Evolutionary conservation across 2,797 vertebrate genomes (phyloP).

Genomic region (Sandelia bainsii): DNA sequence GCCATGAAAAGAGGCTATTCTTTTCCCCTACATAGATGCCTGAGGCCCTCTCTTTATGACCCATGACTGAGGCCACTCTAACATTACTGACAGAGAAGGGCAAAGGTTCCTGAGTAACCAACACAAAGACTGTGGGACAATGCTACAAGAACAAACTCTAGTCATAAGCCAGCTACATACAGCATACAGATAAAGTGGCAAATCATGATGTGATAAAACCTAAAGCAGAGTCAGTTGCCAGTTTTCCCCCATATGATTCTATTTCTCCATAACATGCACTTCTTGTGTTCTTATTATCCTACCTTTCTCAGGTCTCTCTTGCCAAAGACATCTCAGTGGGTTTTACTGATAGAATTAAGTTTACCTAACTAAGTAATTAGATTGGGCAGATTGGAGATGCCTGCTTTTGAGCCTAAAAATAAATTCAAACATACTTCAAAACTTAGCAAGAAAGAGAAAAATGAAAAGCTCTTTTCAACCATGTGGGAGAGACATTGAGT

Average conservation of each 20-base stretch:
- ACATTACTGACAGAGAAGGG: slow-evolving; percentile 84
- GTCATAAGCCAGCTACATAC: slow-evolving; percentile 54
- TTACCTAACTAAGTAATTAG: neutral
- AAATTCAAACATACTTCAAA: slow-evolving; percentile 9
- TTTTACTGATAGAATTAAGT: neutral
- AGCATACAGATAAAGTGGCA: no score
- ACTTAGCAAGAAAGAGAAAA: neutral
- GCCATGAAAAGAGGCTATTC: slow-evolving; percentile 78
- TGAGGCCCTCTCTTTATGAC: slow-evolving; percentile 84
- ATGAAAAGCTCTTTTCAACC: neutral
- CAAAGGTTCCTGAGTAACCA: slow-evolving; percentile 86
- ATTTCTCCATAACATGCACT: neutral
- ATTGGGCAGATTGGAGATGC: neutral
- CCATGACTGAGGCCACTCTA: slow-evolving; percentile 84
- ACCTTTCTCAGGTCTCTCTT: neutral
- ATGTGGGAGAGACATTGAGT: neutral
- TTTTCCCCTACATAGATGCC: slow-evolving; percentile 74
- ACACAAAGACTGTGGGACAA: slow-evolving; percentile 82
- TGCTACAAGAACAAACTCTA: slow-evolving; percentile 75
- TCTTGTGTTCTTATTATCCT: neutral
- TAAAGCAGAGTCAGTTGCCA: slow-evolving; percentile 22
- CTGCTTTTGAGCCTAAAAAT: neutral
- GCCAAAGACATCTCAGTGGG: neutral
- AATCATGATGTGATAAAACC: slow-evolving; percentile 38
- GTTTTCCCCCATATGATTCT: neutral